phyloP scores from a whole-genome alignment of 2,113 vertebrate species.

The Lutjanus erythropterus region DNA sequence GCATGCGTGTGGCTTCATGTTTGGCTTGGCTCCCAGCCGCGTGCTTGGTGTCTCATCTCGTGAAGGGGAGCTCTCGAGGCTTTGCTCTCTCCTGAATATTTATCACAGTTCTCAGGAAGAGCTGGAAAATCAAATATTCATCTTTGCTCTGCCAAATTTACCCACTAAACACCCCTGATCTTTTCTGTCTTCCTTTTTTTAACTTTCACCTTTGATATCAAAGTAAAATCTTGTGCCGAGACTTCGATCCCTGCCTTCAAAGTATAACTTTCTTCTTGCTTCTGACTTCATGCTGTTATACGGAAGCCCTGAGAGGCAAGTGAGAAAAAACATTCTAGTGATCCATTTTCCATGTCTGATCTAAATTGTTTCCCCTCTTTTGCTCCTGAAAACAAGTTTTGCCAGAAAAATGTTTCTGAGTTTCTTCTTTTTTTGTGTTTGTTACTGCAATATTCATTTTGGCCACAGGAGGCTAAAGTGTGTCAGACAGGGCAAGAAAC shows the following conservation, averaged over 20 bases:
- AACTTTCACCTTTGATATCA: slow-evolving; percentile 42
- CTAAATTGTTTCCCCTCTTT: no score
- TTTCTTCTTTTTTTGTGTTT: no score
- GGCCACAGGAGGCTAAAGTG: no score
- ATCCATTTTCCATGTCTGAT: no score
- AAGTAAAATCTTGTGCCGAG: slow-evolving; percentile 9
- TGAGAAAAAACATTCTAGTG: no score
- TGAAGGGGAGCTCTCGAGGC: slow-evolving; percentile 51
- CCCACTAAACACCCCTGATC: slow-evolving; percentile 59
- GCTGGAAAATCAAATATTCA: slow-evolving; percentile 75
- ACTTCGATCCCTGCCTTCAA: background rate
- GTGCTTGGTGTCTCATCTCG: slow-evolving; percentile 40
- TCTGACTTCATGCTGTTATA: background rate
- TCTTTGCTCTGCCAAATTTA: slow-evolving; percentile 67
- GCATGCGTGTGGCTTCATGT: slow-evolving; percentile 3
- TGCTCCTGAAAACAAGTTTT: no score
- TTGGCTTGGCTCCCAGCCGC: slow-evolving; percentile 31
- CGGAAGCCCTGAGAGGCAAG: no score
- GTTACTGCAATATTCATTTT: no score
- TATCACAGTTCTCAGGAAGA: slow-evolving; percentile 59
- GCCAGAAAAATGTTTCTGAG: no score
- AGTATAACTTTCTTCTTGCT: background rate
- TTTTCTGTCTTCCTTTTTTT: background rate
- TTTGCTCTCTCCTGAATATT: slow-evolving; percentile 73
- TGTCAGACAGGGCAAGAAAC: background rate